Evolutionary conservation across 1,140 invertebrate species (phyloP), one percentile per base, ranked within the genome.

Genomic region (Listronotus oregonensis): DNA sequence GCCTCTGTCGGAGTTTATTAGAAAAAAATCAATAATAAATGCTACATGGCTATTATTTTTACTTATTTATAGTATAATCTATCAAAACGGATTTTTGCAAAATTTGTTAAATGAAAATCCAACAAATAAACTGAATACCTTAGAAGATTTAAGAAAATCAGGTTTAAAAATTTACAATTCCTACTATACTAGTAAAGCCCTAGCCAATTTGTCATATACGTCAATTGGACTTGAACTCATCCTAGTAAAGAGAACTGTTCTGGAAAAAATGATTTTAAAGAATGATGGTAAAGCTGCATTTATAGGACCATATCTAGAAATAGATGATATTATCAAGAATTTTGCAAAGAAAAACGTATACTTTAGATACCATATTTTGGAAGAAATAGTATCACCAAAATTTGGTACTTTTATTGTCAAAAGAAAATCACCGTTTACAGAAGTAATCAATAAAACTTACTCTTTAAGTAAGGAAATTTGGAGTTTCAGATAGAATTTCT

Each of bases 221-320:
- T 47, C 3, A 6, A 6, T 18, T 47, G 14, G n/a, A 5, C 44
- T 17, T 47, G 18, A 7, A 47, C 44, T 10, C n/a, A n/a, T n/a
- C n/a, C 12, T 47, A 6, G 10, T 47, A 15, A 9, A 12, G 3
- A 47, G 11, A 18, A 47, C 7, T 6, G 17, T 7, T 15, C 17
- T 7, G 15, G 18, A 47, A 18, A 18, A 15, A n/a, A n/a, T 15
- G 15, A n/a, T 47, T 3, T 47, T 47, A 17, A 17, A 15, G 18
- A 47, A 47, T 17, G 15, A 47, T 17, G 44, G 44, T 14, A 47
- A 9, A 17, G 44, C 44, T 17, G 44, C 44, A 6, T 47, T 47
- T 47, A 47, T 47, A 5, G 44, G 12, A 17, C 7, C 3, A 7
- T 47, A 17, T 10, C 3, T 47, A 18, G 44, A 47, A 47, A 6